phyloP scores from a whole-genome alignment of 2,113 vertebrate species.

The Chloropsis hardwickii region DNA sequence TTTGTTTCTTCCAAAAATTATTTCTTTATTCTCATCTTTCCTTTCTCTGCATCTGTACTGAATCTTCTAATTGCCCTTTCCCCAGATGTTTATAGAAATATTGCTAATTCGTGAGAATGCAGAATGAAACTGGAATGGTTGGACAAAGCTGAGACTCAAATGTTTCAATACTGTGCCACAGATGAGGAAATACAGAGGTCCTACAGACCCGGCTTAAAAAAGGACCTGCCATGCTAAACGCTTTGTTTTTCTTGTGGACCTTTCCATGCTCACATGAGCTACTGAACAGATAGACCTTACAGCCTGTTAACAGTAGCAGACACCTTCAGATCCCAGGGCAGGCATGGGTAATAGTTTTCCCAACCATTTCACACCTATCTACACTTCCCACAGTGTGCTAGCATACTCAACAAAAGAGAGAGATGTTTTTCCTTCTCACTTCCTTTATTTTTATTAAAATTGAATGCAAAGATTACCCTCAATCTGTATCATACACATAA shows the following conservation, averaged over 20 bases:
- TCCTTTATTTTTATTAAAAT: neutral
- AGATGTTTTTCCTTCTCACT: neutral
- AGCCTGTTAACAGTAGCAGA: neutral
- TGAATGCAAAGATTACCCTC: neutral
- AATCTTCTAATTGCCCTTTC: neutral
- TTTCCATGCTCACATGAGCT: neutral
- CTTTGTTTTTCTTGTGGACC: neutral
- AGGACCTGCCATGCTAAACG: neutral
- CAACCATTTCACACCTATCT: neutral
- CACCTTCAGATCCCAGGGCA: neutral
- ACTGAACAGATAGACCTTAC: neutral
- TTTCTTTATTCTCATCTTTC: neutral
- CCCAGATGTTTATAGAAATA: neutral
- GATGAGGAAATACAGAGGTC: neutral
- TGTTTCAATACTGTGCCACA: neutral
- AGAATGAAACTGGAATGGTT: neutral
- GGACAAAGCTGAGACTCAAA: neutral
- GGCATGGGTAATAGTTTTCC: neutral
- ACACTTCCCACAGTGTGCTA: neutral
- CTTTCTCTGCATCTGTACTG: neutral
- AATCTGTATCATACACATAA: neutral
- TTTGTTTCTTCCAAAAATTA: neutral
- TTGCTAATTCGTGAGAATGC: accelerated
- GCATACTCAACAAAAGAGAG: neutral
- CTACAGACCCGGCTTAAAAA: neutral